A percentile compares a stretch with the other conserved stretches of the same genome.
These are phyloP conservation scores for Tachycineta bicolor DNA, from an alignment of 2,113 vertebrate genomes.

Conservation along the genomic window DNA sequence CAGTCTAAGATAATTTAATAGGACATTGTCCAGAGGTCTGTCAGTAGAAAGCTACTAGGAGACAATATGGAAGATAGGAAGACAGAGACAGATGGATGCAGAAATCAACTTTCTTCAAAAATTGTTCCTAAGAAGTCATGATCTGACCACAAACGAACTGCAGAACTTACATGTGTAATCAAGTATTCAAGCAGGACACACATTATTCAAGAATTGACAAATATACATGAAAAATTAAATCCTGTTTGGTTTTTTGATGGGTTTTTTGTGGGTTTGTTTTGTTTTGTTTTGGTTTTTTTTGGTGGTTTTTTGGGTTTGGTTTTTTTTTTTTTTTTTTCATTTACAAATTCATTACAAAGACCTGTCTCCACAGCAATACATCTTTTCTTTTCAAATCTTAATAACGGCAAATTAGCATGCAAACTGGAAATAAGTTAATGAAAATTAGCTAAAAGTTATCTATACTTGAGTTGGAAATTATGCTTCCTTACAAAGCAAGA, in stretches of 20 bases:
- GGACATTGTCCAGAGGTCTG: background rate
- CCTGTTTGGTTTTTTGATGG: too few relatives aligned
- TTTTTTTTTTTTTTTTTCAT: background rate
- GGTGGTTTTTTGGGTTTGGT: too few relatives aligned
- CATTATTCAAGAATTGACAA: background rate
- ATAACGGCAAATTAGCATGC: background rate
- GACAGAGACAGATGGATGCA: background rate
- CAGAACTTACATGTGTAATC: background rate
- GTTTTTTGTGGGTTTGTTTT: too few relatives aligned
- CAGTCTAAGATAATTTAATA: background rate
- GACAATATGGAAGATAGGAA: accelerated
- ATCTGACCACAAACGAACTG: background rate
- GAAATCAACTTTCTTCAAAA: background rate
- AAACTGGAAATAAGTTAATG: background rate
- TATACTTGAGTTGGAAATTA: background rate
- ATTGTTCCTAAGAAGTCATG: background rate
- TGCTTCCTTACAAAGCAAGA: background rate
- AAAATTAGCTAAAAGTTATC: background rate
- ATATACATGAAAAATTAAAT: background rate
- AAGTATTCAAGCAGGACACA: background rate
- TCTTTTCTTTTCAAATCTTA: background rate
- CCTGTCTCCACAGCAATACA: background rate
- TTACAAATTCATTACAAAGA: background rate
- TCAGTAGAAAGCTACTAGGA: background rate
- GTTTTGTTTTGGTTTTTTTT: too few relatives aligned